Evolutionary conservation across 2,113 vertebrate species (phyloP).

Genomic region (Camelus dromedarius): DNA sequence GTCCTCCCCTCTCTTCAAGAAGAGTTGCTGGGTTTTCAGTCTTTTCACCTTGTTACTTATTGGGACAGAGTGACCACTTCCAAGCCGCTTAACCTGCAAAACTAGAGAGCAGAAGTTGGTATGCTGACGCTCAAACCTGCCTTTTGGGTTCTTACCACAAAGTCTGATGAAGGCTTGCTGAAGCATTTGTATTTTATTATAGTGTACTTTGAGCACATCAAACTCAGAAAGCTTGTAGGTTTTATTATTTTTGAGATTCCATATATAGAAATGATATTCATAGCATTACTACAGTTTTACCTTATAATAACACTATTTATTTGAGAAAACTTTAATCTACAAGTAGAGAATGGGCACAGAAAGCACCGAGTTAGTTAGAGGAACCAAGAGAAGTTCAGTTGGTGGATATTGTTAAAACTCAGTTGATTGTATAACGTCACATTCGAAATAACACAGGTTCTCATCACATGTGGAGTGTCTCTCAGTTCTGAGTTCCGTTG

Average conservation of each 20-base stretch:
- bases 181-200: not conserved
- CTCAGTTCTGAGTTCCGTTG: not conserved
- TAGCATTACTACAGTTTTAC: not conserved
- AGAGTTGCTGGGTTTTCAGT: not conserved
- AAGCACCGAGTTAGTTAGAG: not conserved
- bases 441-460: not conserved
- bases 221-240: not conserved
- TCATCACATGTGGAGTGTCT: not conserved
- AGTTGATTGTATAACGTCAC: not conserved
- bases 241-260: not conserved
- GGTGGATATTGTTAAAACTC: not conserved
- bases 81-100: not conserved
- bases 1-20: not conserved
- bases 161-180: not conserved
- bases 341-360: not conserved
- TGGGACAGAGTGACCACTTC: not conserved
- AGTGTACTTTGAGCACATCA: too few relatives aligned
- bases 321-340: not conserved
- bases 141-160: not conserved
- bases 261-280: not conserved
- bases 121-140: not conserved
- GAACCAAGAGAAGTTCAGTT: not conserved
- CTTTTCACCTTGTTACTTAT: not conserved
- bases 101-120: not conserved
- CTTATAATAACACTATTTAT: not conserved